Evolutionary conservation across 2,113 vertebrate species (phyloP).

Genomic region (Hippopotamus amphibius): DNA sequence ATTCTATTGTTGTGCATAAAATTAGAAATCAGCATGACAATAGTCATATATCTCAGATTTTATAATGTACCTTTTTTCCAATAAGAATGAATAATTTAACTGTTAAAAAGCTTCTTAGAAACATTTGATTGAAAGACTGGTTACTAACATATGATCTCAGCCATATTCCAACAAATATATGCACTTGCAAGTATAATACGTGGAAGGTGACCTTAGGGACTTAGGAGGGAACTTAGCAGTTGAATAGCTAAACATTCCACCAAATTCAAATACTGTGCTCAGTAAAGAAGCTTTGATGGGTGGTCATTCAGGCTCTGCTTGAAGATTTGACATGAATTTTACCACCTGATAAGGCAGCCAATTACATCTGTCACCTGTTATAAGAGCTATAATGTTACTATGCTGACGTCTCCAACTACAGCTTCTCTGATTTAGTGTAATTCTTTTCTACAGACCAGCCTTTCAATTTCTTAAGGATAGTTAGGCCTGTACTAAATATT

Average conservation of each 20-base stretch:
- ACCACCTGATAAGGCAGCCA: not conserved
- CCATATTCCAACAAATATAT: not conserved
- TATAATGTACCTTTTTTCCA: not conserved
- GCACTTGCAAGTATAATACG: not conserved
- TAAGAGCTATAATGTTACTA: not conserved
- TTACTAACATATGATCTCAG: not conserved
- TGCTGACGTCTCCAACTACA: not conserved
- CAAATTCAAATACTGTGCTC: not conserved
- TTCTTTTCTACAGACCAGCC: not conserved
- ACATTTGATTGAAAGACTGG: not conserved
- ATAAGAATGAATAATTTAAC: not conserved
- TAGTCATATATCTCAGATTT: not conserved
- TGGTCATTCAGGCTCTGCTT: not conserved
- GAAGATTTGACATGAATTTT: not conserved
- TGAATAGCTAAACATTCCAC: not conserved
- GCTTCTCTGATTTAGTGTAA: not conserved
- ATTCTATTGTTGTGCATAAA: constrained; percentile 7
- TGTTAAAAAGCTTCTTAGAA: not conserved
- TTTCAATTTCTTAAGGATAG: constrained; percentile 47
- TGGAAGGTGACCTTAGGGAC: not conserved
- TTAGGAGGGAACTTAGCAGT: not conserved
- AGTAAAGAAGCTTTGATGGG: not conserved
- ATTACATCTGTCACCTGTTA: not conserved
- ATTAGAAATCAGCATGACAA: not conserved
- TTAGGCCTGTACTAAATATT: not conserved